Evolutionary conservation across 2,113 vertebrate species (phyloP), one percentile per base, ranked within the genome.

Genomic region (Siniperca chuatsi): DNA sequence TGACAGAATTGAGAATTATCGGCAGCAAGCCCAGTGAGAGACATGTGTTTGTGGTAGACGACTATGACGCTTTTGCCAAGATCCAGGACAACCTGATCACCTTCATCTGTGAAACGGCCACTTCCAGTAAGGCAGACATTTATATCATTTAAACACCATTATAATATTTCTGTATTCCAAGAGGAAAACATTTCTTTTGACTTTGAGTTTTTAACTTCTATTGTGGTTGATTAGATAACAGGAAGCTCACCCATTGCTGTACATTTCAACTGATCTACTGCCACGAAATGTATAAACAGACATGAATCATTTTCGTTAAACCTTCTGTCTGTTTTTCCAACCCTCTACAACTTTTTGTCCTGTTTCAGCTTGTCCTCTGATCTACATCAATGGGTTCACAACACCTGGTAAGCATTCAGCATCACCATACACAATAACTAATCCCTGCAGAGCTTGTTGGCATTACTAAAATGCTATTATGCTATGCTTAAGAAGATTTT

Each of bases 21-120:
- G 99, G 97, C 87, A 99, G 98, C 96, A 99, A 98, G 65, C 99
- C 99, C 54, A 98, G 97, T 0, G 98, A 99, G n/a, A 97, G 98
- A 50, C 98, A 99, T 0, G 97, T 99, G 55, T 99, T 99, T 84
- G 97, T 99, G 50, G 98, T 99, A 8, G 97, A 99, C 65, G 97
- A 99, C 91, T 99, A 98, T 21, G 98, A 99, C 33, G 98, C 97
- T 61, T 99, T 99, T 83, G 96, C 95, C 87, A 99, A 99, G 95
- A 99, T 99, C 85, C 97, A 99, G 89, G 98, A 99, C 90, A 98
- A 99, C 90, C 96, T 99, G 6, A 97, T 99, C 94, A 99, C 98
- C 3, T 99, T 99, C 93, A 97, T 99, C 88, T 99, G 99, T 86
- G 99, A 99, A 96, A 99, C 99, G 9, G 99, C 98, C 92, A 99